Percentiles rank a stretch among this genome's conserved stretches.
Conservation (phyloP, 64 coral and sea anemone genomes). For the Stichodactyla helianthus region DNA sequence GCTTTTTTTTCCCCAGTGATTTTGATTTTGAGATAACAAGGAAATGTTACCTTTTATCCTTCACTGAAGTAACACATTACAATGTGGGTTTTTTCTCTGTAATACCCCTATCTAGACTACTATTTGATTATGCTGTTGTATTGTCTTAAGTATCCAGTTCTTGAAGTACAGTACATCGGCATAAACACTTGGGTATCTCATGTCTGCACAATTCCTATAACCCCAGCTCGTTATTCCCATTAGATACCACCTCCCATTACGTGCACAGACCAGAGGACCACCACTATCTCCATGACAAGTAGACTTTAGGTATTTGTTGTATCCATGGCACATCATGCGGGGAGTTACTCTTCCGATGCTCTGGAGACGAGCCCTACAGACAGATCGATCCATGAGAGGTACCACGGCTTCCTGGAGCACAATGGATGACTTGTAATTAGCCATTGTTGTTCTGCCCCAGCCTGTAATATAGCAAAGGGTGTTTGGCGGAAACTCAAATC, state of each 20-base stretch:
- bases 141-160: constrained; percentile 19
- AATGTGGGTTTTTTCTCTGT: too few relatives aligned
- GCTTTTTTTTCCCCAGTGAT: too few relatives aligned
- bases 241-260: constrained; percentile 40
- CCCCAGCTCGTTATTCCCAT: constrained; percentile 48
- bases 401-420: constrained; percentile 40
- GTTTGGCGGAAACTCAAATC: constrained; percentile 11
- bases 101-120: too few relatives aligned
- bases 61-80: too few relatives aligned
- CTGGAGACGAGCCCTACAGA: constrained; percentile 1
- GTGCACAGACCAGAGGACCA: constrained; percentile 43
- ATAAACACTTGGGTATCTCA: constrained; percentile 51
- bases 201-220: constrained; percentile 15
- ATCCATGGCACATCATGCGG: constrained; percentile 41
- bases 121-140: background rate
- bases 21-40: too few relatives aligned
- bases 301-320: constrained; percentile 15
- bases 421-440: background rate
- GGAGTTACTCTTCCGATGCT: background rate
- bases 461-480: constrained; percentile 46
- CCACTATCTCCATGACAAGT: constrained; percentile 54
- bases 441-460: constrained; percentile 20
- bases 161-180: constrained; percentile 33
- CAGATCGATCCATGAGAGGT: constrained; percentile 18
- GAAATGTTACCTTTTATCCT: too few relatives aligned